Evolutionary conservation across 2,113 vertebrate species (phyloP).

Genomic region (Amphilophus citrinellus): DNA sequence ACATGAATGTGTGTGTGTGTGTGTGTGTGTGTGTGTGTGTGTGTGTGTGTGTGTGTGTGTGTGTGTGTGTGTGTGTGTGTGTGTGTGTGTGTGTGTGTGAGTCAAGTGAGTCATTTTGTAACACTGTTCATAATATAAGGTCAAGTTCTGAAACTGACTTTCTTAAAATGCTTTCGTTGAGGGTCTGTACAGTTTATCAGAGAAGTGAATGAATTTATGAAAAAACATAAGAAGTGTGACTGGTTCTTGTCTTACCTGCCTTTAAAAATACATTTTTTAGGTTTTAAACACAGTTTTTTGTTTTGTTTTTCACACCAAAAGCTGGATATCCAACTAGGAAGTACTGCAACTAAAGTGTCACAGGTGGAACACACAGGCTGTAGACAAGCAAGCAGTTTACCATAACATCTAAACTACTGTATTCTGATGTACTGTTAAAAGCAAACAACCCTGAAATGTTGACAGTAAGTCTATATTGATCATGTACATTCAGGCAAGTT

Average conservation of each 20-base stretch:
- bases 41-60: background rate
- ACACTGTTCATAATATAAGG: constrained; percentile 22
- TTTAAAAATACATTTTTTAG: background rate
- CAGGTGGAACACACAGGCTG: too few species aligned
- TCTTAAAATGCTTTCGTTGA: background rate
- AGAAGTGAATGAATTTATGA: background rate
- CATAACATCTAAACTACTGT: background rate
- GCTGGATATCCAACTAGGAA: background rate
- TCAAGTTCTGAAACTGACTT: constrained; percentile 14
- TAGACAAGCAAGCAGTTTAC: too few species aligned
- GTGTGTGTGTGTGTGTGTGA: background rate
- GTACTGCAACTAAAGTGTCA: background rate
- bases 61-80: too few species aligned
- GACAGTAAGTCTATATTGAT: background rate
- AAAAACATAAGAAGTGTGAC: background rate
- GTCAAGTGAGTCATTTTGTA: constrained; percentile 29
- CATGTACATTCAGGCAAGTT: background rate
- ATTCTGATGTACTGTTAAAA: background rate
- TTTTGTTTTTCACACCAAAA: background rate
- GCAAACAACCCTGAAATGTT: background rate
- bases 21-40: background rate
- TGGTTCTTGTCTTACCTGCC: background rate
- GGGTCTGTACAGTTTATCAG: background rate
- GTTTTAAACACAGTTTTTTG: background rate
- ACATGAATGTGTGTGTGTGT: background rate